Base-by-base conservation (phyloP, 2,888 invertebrate species). In the Eupeodes latifasciatus region DNA sequence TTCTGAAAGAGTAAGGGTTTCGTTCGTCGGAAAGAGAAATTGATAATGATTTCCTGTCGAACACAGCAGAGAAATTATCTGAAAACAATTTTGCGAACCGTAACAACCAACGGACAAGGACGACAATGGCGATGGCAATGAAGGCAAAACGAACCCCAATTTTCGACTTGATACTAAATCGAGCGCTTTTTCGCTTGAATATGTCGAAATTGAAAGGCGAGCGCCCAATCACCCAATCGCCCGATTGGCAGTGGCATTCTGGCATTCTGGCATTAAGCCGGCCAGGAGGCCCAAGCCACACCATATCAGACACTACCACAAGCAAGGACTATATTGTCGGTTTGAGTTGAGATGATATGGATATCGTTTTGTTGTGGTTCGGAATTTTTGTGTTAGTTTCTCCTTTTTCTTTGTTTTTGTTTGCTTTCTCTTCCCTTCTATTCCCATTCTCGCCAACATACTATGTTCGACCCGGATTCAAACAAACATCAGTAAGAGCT, bases 1-100 rank as follows among this genome's bases (percentile, higher is more conserved):
- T 61, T 57, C 61, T 67, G 27, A 27, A 14, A 44, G n/a, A 49
- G 44, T 10, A 19, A 66, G 77, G 53, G 69, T 77, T 67, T 64
- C 57, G 9, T 40, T 40, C 40, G 40, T 61, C 91, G 44, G 66
- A 55, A 80, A 55, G 87, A 76, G 85, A 88, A 82, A 85, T 89
- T 89, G 89, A 85, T 89, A 85, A 89, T 80, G 89, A 89, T 89
- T 85, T 82, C 81, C 85, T 89, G 89, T 89, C 89, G 82, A 89
- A 85, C 78, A 82, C 89, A 89, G 79, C 66, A 88, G 88, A 88
- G 85, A 88, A 88, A 88, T 88, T 85, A 85, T 88, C 85, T 64
- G 81, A 88, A 88, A 88, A 88, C 88, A 88, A 88, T 88, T 88
- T 88, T 81, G 74, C 81, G 64, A 85, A 51, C 78, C 81, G 81